These are phyloP conservation scores for Pelobates cultripes DNA, from an alignment of 2,797 vertebrate genomes.

Conservation along the genomic window DNA sequence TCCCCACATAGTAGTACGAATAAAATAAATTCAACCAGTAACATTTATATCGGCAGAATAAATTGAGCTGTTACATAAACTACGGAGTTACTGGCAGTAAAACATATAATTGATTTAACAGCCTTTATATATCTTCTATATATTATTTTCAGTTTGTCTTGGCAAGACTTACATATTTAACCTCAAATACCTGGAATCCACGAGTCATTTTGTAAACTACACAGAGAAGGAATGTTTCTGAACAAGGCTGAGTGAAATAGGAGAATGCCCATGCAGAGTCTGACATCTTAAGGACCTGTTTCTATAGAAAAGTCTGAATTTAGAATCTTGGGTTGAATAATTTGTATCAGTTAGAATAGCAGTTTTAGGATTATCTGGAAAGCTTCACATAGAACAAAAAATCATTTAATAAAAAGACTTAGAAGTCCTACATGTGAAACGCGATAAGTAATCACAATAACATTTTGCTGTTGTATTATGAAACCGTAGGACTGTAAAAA, in stretches of 20 bases:
- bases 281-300: not conserved
- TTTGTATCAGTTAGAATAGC: slow-evolving; percentile 33
- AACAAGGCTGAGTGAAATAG: slow-evolving; percentile 29
- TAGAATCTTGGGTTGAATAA: slow-evolving; percentile 9
- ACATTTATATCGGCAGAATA: slow-evolving; percentile 43
- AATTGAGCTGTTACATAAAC: slow-evolving; percentile 45
- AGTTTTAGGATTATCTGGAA: not conserved
- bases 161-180: slow-evolving; percentile 35
- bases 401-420: too few relatives aligned
- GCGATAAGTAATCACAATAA: too few relatives aligned
- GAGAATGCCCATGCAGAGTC: slow-evolving; percentile 22
- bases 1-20: slow-evolving; percentile 40
- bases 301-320: slow-evolving; percentile 18
- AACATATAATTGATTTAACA: slow-evolving; percentile 52
- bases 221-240: slow-evolving; percentile 32
- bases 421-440: too few relatives aligned
- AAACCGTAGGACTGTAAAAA: too few relatives aligned
- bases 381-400: not conserved
- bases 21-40: slow-evolving; percentile 46
- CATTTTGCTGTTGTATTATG: too few relatives aligned
- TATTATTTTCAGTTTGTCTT: slow-evolving; percentile 40
- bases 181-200: slow-evolving; percentile 49
- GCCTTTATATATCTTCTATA: slow-evolving; percentile 38
- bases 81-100: slow-evolving; percentile 47
- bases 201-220: slow-evolving; percentile 45